phyloP scores from a whole-genome alignment of 2,113 vertebrate genomes.

The Guaruba guarouba region DNA sequence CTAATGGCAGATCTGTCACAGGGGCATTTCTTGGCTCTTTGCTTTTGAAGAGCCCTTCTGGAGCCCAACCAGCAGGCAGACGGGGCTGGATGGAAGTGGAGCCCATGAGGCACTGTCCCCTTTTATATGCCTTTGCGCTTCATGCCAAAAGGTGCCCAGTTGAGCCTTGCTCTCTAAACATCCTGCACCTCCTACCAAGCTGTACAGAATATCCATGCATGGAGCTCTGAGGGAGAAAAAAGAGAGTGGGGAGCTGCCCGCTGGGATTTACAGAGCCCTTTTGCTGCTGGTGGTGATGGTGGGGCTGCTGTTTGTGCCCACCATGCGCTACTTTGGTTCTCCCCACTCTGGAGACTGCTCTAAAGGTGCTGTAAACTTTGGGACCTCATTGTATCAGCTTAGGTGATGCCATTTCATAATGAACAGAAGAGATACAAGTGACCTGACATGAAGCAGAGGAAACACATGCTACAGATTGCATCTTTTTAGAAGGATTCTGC shows the following conservation, averaged over 20 bases:
- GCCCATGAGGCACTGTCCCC: neutral
- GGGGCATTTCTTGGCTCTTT: neutral
- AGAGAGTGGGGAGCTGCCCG: accelerated
- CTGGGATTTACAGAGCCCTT: neutral
- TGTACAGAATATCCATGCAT: neutral
- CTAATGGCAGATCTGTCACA: neutral
- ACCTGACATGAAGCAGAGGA: neutral
- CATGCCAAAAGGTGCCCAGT: neutral
- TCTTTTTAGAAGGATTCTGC: neutral
- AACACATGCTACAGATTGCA: neutral
- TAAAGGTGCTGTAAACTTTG: neutral
- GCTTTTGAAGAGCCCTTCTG: neutral
- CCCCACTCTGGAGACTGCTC: neutral
- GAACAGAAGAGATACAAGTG: neutral
- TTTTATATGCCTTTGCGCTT: neutral
- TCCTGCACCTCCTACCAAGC: neutral
- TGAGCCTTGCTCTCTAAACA: neutral
- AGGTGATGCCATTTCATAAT: neutral
- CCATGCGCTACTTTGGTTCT: neutral
- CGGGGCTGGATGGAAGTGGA: neutral
- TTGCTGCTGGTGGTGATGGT: neutral
- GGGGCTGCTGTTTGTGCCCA: neutral
- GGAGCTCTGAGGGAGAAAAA: neutral
- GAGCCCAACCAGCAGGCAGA: neutral
- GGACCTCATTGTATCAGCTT: neutral